Conservation (phyloP, 2,888 invertebrate species). For the Rhingia rostrata region DNA sequence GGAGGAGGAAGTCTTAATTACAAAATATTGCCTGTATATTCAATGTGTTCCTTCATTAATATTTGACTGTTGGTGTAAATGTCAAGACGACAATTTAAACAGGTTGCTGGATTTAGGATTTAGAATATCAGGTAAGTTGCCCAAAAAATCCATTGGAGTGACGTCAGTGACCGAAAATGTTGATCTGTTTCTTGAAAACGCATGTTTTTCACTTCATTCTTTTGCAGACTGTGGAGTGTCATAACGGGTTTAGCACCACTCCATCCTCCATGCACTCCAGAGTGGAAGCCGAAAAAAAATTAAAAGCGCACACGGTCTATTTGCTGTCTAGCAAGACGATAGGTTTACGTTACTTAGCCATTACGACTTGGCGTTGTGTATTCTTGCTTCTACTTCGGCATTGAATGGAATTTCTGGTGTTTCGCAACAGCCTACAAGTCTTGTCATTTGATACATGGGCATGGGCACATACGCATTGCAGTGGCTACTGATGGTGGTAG, state of each 20-base stretch:
- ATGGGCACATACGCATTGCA: constrained; percentile 21
- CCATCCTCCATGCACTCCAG: constrained; percentile 20
- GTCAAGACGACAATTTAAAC: too few species aligned
- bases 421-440: constrained; percentile 60
- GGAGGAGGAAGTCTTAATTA: constrained; percentile 57
- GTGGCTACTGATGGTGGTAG: constrained; percentile 44
- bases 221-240: background rate
- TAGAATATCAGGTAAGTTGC: background rate
- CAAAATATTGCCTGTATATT: constrained; percentile 27
- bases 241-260: constrained; percentile 51
- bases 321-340: constrained; percentile 69
- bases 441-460: constrained; percentile 59
- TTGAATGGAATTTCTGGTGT: constrained; percentile 73
- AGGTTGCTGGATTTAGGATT: too few species aligned
- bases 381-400: constrained; percentile 63
- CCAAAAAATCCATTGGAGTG: constrained; percentile 2
- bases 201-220: background rate
- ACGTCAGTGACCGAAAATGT: background rate
- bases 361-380: constrained; percentile 20
- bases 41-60: too few species aligned
- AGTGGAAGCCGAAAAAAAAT: constrained; percentile 37
- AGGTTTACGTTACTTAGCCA: constrained; percentile 17
- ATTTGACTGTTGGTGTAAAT: too few species aligned
- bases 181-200: background rate
- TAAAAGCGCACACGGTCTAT: constrained; percentile 66